phyloP scores from a whole-genome alignment of 2,888 invertebrate species.

The Eubasilissa splendida region DNA sequence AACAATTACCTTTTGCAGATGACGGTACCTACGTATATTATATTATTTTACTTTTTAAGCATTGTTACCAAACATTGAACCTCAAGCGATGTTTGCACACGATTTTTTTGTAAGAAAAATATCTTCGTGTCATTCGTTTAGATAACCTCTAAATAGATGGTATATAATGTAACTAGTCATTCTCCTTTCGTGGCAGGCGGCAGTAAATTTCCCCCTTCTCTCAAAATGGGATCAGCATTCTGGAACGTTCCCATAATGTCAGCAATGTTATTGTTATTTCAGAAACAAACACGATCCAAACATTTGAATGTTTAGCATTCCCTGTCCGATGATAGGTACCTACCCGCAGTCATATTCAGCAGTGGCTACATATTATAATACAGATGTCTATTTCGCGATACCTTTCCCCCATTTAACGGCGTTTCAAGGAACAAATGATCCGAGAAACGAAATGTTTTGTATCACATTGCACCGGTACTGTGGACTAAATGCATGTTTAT shows the following conservation, averaged over 20 bases:
- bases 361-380: not conserved
- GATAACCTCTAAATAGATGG: no score
- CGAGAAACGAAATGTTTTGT: slow-evolving; percentile 39
- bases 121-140: no score
- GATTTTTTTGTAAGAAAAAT: no score
- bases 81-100: no score
- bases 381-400: slow-evolving; percentile 35
- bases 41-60: no score
- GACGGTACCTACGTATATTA: no score
- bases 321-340: not conserved
- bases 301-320: slow-evolving; percentile 14
- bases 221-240: slow-evolving; percentile 20
- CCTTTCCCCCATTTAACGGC: not conserved
- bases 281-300: slow-evolving; percentile 7
- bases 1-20: no score
- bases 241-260: not conserved
- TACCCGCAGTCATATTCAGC: not conserved
- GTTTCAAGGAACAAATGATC: slow-evolving; percentile 37
- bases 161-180: no score
- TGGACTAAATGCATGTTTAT: slow-evolving; percentile 5
- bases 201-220: not conserved
- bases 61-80: no score
- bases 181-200: no score
- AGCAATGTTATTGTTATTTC: slow-evolving; percentile 11
- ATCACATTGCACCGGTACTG: slow-evolving; percentile 18